phyloP scores from a whole-genome alignment of 2,797 vertebrate species.

The Linurgus olivaceus region DNA sequence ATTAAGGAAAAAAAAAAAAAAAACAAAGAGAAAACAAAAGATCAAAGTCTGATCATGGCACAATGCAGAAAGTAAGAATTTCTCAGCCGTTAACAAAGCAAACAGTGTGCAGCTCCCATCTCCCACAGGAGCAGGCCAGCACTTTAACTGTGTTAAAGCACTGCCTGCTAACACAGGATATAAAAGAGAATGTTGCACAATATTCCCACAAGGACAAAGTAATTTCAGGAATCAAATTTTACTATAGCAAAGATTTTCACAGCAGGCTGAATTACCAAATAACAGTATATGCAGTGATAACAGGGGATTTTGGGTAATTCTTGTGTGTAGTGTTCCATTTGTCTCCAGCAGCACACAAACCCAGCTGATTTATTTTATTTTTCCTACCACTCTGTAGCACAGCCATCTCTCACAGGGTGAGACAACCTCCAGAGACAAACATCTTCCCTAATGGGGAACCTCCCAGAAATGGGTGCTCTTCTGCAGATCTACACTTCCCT shows the following conservation, averaged over 20 bases:
- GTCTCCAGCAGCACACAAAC: conserved; percentile 50
- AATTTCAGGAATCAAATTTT: conserved; percentile 59
- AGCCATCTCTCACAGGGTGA: neutral
- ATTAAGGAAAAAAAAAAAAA: neutral
- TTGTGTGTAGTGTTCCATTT: conserved; percentile 42
- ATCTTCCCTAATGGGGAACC: neutral
- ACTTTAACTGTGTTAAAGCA: conserved; percentile 50
- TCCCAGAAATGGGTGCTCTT: neutral
- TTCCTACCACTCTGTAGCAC: neutral
- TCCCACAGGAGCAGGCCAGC: conserved; percentile 41
- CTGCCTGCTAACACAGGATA: conserved; percentile 47
- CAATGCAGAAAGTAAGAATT: conserved; percentile 25
- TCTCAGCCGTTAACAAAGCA: conserved; percentile 50
- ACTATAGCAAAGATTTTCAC: conserved; percentile 52
- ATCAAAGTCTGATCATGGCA: conserved; percentile 45
- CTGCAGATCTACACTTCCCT: neutral
- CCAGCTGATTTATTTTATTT: conserved; percentile 37
- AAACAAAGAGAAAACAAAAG: neutral
- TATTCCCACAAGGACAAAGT: conserved; percentile 56
- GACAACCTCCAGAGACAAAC: neutral
- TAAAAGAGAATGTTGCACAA: conserved; percentile 51
- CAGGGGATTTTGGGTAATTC: conserved; percentile 43
- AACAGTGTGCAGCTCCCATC: conserved; percentile 32
- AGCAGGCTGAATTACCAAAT: conserved; percentile 56
- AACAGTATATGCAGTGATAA: conserved; percentile 33